Conservation (phyloP, 2,113 vertebrate species). For the Apistogramma diplotaenia region DNA sequence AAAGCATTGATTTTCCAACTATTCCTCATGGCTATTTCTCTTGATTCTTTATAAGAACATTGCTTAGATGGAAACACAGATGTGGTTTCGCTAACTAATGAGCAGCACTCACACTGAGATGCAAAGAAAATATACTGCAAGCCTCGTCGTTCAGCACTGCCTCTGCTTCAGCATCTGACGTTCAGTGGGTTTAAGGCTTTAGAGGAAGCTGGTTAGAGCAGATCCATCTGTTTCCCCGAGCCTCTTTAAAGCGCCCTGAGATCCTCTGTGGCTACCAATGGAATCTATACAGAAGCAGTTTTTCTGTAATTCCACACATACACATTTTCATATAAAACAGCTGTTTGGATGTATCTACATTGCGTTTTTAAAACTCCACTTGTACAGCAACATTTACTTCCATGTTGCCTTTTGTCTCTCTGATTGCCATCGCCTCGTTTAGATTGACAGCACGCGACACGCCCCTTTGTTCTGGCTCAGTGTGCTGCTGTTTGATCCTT, state of each 20-base stretch:
- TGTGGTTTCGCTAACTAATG: constrained; percentile 37
- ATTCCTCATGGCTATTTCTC: constrained; percentile 8
- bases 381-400: too few species aligned
- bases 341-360: neutral
- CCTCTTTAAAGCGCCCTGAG: neutral
- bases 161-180: constrained; percentile 25
- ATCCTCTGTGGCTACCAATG: constrained; percentile 5
- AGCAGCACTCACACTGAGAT: constrained; percentile 24
- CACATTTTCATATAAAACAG: neutral
- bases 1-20: neutral
- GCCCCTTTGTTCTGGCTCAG: neutral
- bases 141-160: constrained; percentile 2
- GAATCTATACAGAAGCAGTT: neutral
- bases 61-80: constrained; percentile 31
- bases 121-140: neutral
- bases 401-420: neutral
- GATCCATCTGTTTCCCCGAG: constrained; percentile 31
- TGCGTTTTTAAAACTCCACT: neutral
- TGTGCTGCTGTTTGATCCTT: neutral
- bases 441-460: neutral
- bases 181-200: constrained; percentile 16
- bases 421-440: neutral
- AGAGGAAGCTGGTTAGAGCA: constrained; percentile 39
- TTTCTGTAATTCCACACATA: neutral
- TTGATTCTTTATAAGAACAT: constrained; percentile 9